These are phyloP conservation scores for Bradypodion pumilum DNA, from an alignment of 2,797 vertebrate species.

Conservation along the genomic window DNA sequence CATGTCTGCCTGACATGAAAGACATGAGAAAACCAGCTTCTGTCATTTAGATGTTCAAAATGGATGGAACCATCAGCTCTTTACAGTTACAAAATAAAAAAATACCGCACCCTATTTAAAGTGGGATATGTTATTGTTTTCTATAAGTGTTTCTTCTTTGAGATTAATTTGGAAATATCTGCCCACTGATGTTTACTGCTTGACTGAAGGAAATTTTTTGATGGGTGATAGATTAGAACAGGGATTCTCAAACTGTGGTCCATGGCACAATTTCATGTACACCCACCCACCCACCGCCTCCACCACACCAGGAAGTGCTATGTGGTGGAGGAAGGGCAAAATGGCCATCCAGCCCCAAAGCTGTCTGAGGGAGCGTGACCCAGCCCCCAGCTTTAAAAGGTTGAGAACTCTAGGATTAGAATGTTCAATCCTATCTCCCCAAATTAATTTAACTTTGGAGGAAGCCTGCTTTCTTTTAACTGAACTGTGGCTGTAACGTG, in stretches of 20 bases:
- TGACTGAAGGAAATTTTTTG: background rate
- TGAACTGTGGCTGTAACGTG: background rate
- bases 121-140: background rate
- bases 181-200: background rate
- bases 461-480: background rate
- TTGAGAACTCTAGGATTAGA: too few relatives aligned
- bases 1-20: background rate
- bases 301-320: too few relatives aligned
- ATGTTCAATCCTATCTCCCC: background rate
- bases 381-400: too few relatives aligned
- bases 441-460: background rate
- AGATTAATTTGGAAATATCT: conserved; percentile 7
- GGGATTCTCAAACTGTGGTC: too few relatives aligned
- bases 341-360: too few relatives aligned
- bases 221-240: background rate
- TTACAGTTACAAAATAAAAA: background rate
- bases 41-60: background rate
- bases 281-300: too few relatives aligned
- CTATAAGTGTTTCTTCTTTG: background rate
- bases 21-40: background rate
- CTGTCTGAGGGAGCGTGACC: too few relatives aligned
- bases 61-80: background rate
- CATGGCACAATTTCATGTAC: too few relatives aligned
- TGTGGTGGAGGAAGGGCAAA: too few relatives aligned
- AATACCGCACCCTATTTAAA: background rate